Conservation (phyloP, 2,888 invertebrate species). For the Cartodere bifasciata region DNA sequence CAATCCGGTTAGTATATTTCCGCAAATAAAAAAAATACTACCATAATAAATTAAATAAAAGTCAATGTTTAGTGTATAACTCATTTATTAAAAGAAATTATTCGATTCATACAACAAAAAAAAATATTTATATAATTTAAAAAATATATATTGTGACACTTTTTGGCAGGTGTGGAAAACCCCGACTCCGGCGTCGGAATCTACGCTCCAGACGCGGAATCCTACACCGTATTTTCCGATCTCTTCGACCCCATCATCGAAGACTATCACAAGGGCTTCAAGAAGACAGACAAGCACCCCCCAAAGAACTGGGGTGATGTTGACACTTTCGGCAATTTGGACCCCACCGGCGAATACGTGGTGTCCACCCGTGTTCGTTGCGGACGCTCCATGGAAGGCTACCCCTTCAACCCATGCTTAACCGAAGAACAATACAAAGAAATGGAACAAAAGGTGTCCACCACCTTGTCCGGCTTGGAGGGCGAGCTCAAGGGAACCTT, state of each 20-base stretch:
- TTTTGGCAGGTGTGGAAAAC: conserved; percentile 72
- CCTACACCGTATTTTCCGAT: conserved; percentile 83
- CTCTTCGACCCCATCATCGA: conserved; percentile 97
- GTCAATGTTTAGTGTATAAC: no score
- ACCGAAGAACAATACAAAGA: conserved; percentile 95
- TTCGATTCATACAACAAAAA: no score
- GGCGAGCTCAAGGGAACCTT: conserved; percentile 86
- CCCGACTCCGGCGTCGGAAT: conserved; percentile 94
- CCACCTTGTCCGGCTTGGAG: conserved; percentile 67
- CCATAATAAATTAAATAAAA: no score
- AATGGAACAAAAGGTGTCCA: conserved; percentile 84
- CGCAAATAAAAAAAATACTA: not conserved
- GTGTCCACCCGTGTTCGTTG: conserved; percentile 94
- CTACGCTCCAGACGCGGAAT: conserved; percentile 94
- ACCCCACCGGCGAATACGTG: conserved; percentile 81
- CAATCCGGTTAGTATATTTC: conserved; percentile 63
- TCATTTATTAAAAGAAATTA: no score
- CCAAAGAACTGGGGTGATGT: conserved; percentile 90
- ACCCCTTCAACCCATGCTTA: conserved; percentile 95
- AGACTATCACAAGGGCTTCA: conserved; percentile 93
- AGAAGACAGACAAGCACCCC: conserved; percentile 89
- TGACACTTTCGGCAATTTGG: conserved; percentile 78
- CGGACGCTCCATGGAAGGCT: conserved; percentile 88
- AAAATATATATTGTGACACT: no score
- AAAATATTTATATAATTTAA: no score